Percentiles rank a stretch among this genome's conserved stretches.
These are phyloP conservation scores for Neotragus moschatus DNA, from an alignment of 2,113 vertebrate species.

Conservation along the genomic window DNA sequence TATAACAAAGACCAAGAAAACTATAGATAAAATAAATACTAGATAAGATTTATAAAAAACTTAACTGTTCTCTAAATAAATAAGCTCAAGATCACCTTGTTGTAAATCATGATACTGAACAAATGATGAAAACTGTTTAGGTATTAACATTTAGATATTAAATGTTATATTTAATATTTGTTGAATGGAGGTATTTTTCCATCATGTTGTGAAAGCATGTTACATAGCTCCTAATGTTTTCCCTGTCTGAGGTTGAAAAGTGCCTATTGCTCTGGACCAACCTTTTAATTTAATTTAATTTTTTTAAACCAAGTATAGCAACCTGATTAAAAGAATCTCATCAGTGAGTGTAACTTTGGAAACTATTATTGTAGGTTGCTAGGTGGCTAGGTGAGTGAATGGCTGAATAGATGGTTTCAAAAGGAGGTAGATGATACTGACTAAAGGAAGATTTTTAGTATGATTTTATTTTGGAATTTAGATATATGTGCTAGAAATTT, in stretches of 20 bases:
- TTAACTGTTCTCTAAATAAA: conserved; percentile 34
- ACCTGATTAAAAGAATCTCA: background rate
- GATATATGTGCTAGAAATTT: background rate
- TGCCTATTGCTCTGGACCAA: background rate
- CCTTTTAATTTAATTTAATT: background rate
- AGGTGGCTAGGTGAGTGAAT: background rate
- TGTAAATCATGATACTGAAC: conserved; percentile 9
- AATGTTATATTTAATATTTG: background rate
- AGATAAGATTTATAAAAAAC: background rate
- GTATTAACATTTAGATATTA: background rate
- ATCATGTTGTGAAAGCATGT: background rate
- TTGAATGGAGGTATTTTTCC: background rate
- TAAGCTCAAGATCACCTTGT: conserved; percentile 36
- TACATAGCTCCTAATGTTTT: background rate
- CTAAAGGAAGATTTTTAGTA: background rate
- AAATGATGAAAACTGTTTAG: background rate
- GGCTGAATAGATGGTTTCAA: background rate
- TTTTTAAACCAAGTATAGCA: background rate
- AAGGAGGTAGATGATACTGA: background rate
- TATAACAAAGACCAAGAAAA: background rate
- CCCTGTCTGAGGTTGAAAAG: background rate
- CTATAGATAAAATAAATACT: background rate
- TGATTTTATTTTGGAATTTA: background rate
- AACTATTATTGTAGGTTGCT: background rate
- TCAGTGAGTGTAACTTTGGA: background rate